Base-by-base conservation (phyloP, 2,797 vertebrate species). In the Pagetopsis macropterus region DNA sequence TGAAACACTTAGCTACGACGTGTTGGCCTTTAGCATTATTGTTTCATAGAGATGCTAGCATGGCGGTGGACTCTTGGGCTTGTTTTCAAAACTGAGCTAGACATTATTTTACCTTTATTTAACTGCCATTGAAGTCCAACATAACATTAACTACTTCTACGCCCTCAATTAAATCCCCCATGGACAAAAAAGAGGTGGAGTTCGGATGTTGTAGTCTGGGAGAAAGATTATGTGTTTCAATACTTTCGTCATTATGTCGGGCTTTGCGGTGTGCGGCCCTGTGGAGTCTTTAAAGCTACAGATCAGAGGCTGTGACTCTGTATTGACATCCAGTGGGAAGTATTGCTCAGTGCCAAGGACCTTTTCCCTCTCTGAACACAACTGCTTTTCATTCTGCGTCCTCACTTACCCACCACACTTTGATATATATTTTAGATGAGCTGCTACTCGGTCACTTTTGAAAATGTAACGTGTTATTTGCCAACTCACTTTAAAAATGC, bases 241-340 rank as follows among this genome's bases (percentile, higher is more conserved):
- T 62, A 49, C 44, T 37, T 11, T 13, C 48, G 52, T 61, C 60
- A 50, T 62, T 33, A 23, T 52, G 57, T 19, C 5, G 2, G n/a
- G n/a, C 7, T 54, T 12, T 31, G 48, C 50, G 3, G 14, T 6
- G 15, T 63, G 70, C 58, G 51, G 56, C 50, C 69, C 66, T 9
- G 61, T 15, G 63, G 75, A 78, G 76, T 60, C 66, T 78, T 78
- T 78, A 74, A 75, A 76, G 69, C 45, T 50, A 11, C 77, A 31
- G 72, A 79, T 82, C 75, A 78, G 33, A 78, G 63, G 54, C 51
- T 40, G 12, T 4, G 16, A 15, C 40, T 7, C 62, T 59, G 62
- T 83, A 75, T 86, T 66, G 71, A 75, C 55, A 49, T 70, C 66
- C 76, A 46, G 60, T 56, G 76, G 81, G 78, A 66, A 60, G 65